phyloP scores from a whole-genome alignment of 2,888 invertebrate species.

The Clepsis dumicolana region DNA sequence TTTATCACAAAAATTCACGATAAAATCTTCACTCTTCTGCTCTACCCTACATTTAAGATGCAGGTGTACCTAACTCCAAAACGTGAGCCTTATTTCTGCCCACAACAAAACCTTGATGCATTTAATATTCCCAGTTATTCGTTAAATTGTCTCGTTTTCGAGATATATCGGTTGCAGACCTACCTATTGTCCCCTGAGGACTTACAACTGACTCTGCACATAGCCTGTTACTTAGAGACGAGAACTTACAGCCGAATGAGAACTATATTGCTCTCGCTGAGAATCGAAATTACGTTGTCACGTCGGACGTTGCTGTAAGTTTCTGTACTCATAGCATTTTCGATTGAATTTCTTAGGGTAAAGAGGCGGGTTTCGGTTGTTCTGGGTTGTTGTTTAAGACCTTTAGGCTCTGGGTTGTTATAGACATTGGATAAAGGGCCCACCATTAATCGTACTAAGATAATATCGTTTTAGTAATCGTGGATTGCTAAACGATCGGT shows the following conservation, averaged over 20 bases:
- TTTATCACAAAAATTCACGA: background rate
- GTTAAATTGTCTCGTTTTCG: conserved; percentile 80
- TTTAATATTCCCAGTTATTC: conserved; percentile 77
- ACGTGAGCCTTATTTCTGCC: conserved; percentile 19
- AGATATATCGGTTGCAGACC: conserved; percentile 78
- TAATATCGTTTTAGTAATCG: conserved; percentile 81
- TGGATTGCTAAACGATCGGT: conserved; percentile 80
- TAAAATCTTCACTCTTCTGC: background rate
- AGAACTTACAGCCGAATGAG: conserved; percentile 46
- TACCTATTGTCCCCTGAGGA: conserved; percentile 81
- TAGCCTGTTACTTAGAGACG: conserved; percentile 59
- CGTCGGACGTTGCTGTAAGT: conserved; percentile 45
- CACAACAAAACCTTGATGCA: conserved; percentile 54
- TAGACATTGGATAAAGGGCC: conserved; percentile 81
- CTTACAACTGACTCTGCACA: conserved; percentile 73
- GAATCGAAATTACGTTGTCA: conserved; percentile 44
- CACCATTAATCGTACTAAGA: conserved; percentile 78
- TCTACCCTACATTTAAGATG: background rate
- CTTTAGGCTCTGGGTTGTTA: conserved; percentile 56
- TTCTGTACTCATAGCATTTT: conserved; percentile 42
- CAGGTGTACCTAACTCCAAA: background rate
- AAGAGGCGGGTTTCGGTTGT: conserved; percentile 51
- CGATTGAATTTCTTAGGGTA: background rate
- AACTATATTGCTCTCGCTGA: conserved; percentile 45
- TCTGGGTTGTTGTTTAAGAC: conserved; percentile 48